phyloP scores from a whole-genome alignment of 2,113 vertebrate genomes.

The Ptyas mucosa region DNA sequence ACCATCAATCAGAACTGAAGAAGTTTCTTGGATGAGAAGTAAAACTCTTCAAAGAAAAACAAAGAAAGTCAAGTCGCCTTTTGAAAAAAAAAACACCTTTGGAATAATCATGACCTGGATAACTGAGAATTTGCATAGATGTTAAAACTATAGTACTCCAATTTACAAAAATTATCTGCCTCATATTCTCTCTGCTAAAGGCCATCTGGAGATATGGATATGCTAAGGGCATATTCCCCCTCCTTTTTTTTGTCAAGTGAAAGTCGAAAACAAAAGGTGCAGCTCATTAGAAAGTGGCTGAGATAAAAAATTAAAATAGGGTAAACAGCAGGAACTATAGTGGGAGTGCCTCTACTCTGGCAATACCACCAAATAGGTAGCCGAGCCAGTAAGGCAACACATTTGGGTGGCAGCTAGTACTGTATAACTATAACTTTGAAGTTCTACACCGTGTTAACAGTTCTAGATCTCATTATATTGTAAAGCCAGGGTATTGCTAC shows the following conservation, averaged over 20 bases:
- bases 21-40: too few species aligned
- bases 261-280: not conserved
- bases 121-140: too few species aligned
- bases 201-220: not conserved
- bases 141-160: not conserved
- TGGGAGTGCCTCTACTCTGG: not conserved
- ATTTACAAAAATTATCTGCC: not conserved
- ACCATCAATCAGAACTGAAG: too few species aligned
- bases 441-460: not conserved
- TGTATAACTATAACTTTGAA: not conserved
- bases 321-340: not conserved
- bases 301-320: not conserved
- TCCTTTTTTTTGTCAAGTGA: not conserved
- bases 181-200: not conserved
- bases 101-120: too few species aligned
- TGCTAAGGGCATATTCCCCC: not conserved
- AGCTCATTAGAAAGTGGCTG: not conserved
- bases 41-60: too few species aligned
- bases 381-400: not conserved
- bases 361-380: not conserved
- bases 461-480: not conserved
- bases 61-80: too few species aligned
- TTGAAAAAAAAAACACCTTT: too few species aligned
- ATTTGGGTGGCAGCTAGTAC: not conserved
- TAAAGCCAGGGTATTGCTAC: not conserved